Evolutionary conservation across 1,140 invertebrate species (phyloP).

Genomic region (Lordiphosa mommai): DNA sequence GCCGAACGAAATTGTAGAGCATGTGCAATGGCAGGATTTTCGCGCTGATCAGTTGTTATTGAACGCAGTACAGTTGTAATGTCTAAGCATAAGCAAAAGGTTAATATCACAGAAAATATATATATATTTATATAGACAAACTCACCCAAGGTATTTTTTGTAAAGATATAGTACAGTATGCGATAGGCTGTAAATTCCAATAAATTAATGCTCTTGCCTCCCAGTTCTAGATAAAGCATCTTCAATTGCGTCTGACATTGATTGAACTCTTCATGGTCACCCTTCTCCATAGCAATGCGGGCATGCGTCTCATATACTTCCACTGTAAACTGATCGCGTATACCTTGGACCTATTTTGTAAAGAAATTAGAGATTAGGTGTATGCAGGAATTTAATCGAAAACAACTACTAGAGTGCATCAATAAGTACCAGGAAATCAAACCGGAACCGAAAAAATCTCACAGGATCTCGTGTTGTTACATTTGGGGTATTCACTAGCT

Average conservation of each 20-base stretch:
- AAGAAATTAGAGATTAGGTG: conserved; percentile 17
- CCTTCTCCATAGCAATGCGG: conserved; percentile 96
- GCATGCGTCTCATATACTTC: conserved; percentile 99
- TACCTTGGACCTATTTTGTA: conserved; percentile 90
- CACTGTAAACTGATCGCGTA: conserved; percentile 95
- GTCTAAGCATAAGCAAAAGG: too few relatives aligned
- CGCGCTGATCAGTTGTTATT: conserved; percentile 88
- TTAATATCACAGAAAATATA: background rate
- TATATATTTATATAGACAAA: background rate
- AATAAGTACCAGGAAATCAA: too few relatives aligned
- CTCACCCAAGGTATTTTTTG: conserved; percentile 96
- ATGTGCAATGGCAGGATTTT: conserved; percentile 91
- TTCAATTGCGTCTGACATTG: conserved; percentile 99
- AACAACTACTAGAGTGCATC: background rate
- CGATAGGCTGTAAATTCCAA: conserved; percentile 97
- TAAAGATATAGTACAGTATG: conserved; percentile 98
- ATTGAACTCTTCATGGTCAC: conserved; percentile 99
- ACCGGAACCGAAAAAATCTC: too few relatives aligned
- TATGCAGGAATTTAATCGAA: background rate
- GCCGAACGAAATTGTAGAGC: conserved; percentile 92
- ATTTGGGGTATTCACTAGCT: too few relatives aligned
- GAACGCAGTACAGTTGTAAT: conserved; percentile 93
- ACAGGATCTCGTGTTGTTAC: too few relatives aligned
- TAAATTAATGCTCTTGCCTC: conserved; percentile 84
- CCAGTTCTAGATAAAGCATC: conserved; percentile 90